Evolutionary conservation across 2,113 vertebrate genomes (phyloP).

Genomic region (Aix galericulata): DNA sequence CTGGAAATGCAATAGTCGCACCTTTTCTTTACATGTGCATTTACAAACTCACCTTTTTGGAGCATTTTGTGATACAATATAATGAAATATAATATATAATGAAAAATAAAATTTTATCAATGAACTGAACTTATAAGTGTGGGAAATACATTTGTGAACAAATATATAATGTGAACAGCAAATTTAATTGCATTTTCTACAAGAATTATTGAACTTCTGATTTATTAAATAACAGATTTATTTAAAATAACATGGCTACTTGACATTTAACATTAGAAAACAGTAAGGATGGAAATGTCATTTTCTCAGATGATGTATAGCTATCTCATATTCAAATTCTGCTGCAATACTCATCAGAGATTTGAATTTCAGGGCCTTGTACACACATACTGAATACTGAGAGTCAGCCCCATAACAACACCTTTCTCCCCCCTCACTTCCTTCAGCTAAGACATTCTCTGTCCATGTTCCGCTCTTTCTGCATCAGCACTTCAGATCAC

Average conservation of each 20-base stretch:
- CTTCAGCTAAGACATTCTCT: background rate
- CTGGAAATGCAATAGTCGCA: background rate
- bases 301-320: background rate
- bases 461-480: background rate
- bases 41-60: background rate
- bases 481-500: background rate
- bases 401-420: background rate
- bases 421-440: background rate
- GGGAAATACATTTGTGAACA: background rate
- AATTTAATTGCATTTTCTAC: background rate
- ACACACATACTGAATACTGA: background rate
- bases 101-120: background rate
- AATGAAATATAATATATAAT: too few species aligned
- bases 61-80: background rate
- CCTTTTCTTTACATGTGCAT: background rate
- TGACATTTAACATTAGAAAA: background rate
- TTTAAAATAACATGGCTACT: conserved; percentile 20
- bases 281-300: background rate
- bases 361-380: conserved; percentile 1
- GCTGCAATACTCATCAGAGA: background rate
- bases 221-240: background rate
- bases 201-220: background rate
- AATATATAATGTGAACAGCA: background rate
- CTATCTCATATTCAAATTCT: background rate
- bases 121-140: background rate